These are phyloP conservation scores for Trissolcus brochymenae DNA, from an alignment of 2,888 invertebrate species.

Conservation along the genomic window DNA sequence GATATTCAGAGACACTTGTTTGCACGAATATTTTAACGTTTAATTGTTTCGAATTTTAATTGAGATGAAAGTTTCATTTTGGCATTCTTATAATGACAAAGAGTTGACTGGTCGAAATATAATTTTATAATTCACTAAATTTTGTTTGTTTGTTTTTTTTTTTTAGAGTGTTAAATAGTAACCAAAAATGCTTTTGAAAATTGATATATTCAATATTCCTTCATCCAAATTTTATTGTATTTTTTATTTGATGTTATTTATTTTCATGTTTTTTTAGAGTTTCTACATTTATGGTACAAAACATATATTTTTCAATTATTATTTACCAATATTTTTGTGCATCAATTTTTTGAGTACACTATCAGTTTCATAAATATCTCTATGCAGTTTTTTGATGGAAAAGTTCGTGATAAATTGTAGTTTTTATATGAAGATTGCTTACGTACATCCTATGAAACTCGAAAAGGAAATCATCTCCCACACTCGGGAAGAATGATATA, in stretches of 20 bases:
- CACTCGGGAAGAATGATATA: conserved; percentile 33
- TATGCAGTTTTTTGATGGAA: conserved; percentile 50
- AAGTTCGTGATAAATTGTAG: conserved; percentile 55
- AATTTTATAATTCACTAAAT: background rate
- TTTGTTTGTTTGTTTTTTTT: too few relatives aligned
- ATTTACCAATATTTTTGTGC: background rate
- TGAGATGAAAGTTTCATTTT: too few relatives aligned
- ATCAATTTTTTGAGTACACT: conserved; percentile 14
- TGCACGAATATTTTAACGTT: conserved; percentile 14
- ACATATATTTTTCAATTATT: background rate
- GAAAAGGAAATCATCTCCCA: conserved; percentile 52
- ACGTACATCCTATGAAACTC: conserved; percentile 33
- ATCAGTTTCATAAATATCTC: conserved; percentile 40
- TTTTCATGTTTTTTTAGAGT: background rate
- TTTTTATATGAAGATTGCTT: conserved; percentile 44
- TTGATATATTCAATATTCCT: too few relatives aligned
- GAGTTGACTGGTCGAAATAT: background rate
- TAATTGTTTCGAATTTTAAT: background rate
- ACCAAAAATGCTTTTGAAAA: too few relatives aligned
- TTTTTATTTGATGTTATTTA: too few relatives aligned
- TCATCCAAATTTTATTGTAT: too few relatives aligned
- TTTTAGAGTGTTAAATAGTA: too few relatives aligned
- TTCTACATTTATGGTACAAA: background rate
- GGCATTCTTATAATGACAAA: background rate
- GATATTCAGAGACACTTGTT: conserved; percentile 20